These are phyloP conservation scores for Loriculus beryllinus DNA, from an alignment of 2,797 vertebrate species.

Conservation along the genomic window DNA sequence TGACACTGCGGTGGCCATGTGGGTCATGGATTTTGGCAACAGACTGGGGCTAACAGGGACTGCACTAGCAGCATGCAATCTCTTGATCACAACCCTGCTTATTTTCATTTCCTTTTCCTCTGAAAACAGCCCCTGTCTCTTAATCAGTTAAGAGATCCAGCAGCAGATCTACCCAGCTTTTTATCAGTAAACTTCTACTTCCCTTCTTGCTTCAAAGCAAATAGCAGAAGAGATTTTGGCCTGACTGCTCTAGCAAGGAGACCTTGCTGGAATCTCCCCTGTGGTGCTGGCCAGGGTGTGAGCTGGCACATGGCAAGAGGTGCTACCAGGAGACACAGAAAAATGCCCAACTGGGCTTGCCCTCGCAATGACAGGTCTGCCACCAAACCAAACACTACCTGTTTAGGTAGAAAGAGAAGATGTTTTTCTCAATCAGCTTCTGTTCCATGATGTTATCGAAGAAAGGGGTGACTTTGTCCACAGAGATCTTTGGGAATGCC, in stretches of 20 bases:
- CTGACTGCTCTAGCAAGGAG: not conserved
- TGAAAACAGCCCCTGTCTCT: not conserved
- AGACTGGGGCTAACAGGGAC: not conserved
- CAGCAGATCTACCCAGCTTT: not conserved
- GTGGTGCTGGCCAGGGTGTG: accelerated
- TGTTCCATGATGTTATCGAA: constrained; percentile 93
- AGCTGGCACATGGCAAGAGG: not conserved
- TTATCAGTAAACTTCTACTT: constrained; percentile 5
- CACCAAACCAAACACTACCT: constrained; percentile 62
- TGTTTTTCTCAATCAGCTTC: constrained; percentile 84
- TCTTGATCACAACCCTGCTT: not conserved
- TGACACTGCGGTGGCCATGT: not conserved
- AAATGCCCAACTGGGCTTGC: not conserved
- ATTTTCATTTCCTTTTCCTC: not conserved
- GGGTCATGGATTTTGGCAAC: not conserved
- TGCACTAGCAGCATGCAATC: not conserved
- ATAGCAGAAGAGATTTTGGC: not conserved
- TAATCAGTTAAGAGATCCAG: not conserved
- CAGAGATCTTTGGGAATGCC: constrained; percentile 85
- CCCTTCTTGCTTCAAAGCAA: not conserved
- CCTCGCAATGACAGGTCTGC: not conserved
- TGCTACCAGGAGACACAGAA: not conserved
- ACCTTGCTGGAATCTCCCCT: not conserved
- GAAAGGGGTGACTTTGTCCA: constrained; percentile 83
- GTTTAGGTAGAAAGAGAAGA: constrained; percentile 94